phyloP scores from a whole-genome alignment of 2,113 vertebrate genomes.

The Myrmecophaga tridactyla region DNA sequence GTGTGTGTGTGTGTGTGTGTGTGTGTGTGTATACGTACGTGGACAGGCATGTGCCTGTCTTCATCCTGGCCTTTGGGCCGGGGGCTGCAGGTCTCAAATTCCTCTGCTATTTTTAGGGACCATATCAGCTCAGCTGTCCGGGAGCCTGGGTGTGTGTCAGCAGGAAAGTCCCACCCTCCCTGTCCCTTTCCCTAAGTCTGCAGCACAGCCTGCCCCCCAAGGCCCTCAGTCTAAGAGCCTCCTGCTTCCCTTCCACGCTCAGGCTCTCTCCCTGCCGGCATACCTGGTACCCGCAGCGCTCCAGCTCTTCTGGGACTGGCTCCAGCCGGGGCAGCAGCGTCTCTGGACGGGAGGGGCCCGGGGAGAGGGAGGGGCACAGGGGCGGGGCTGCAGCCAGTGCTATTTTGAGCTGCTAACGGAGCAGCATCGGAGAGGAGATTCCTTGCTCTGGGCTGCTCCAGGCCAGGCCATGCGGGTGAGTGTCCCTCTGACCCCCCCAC shows the following conservation, averaged over 20 bases:
- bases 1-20: background rate
- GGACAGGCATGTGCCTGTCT: background rate
- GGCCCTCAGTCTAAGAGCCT: background rate
- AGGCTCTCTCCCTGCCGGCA: background rate
- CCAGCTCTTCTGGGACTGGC: background rate
- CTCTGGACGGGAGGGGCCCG: constrained; percentile 58
- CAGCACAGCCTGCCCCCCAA: background rate
- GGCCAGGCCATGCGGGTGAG: constrained; percentile 77
- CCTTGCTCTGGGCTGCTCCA: constrained; percentile 63
- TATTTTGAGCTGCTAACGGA: constrained; percentile 77
- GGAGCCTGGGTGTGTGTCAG: constrained; percentile 57
- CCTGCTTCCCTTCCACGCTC: background rate
- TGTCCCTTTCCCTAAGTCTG: background rate
- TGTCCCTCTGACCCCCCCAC: constrained; percentile 68
- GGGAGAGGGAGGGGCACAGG: constrained; percentile 51
- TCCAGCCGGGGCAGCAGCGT: constrained; percentile 37
- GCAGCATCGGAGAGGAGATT: constrained; percentile 65
- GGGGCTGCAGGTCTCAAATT: constrained; percentile 77
- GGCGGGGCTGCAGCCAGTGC: constrained; percentile 72
- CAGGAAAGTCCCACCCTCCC: constrained; percentile 46
- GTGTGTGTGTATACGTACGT: background rate
- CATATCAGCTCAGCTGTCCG: constrained; percentile 76
- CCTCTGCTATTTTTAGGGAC: constrained; percentile 78
- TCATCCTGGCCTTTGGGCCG: constrained; percentile 45
- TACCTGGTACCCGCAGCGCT: constrained; percentile 64